Conservation (phyloP, 2,888 invertebrate species). For the Cenopis cana region DNA sequence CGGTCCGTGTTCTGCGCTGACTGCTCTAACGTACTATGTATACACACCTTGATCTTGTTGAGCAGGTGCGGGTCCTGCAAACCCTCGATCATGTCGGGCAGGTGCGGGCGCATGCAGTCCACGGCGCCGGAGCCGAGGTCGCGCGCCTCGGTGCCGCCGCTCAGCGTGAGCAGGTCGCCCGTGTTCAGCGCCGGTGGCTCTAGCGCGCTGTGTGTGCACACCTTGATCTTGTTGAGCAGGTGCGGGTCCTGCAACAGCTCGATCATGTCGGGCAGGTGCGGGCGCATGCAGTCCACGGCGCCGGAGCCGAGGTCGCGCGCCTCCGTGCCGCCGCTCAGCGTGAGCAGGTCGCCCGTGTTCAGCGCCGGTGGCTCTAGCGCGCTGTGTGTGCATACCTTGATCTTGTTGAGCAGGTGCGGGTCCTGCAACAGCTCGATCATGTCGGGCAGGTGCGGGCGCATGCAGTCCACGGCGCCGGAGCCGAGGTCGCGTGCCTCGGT, state of each 20-base stretch:
- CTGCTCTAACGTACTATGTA: too few species aligned
- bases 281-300: constrained; percentile 97
- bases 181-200: too few species aligned
- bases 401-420: constrained; percentile 97
- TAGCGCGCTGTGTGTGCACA: too few species aligned
- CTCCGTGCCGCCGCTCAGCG: constrained; percentile 52
- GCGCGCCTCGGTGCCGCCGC: too few species aligned
- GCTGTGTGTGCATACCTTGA: constrained; percentile 88
- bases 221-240: constrained; percentile 98
- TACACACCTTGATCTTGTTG: constrained; percentile 95
- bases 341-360: constrained; percentile 58
- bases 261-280: constrained; percentile 95
- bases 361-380: constrained; percentile 82
- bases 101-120: constrained; percentile 96
- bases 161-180: too few species aligned
- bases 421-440: constrained; percentile 98
- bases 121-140: constrained; percentile 93
- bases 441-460: constrained; percentile 96
- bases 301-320: constrained; percentile 90
- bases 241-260: constrained; percentile 98
- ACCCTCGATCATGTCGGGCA: constrained; percentile 97
- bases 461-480: constrained; percentile 97
- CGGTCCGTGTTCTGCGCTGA: too few species aligned
- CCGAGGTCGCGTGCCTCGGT: constrained; percentile 84
- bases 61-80: constrained; percentile 98